Percentiles rank a stretch among this genome's conserved stretches.
phyloP scores from a whole-genome alignment of 2,113 vertebrate genomes.

The Oryzias curvinotus region DNA sequence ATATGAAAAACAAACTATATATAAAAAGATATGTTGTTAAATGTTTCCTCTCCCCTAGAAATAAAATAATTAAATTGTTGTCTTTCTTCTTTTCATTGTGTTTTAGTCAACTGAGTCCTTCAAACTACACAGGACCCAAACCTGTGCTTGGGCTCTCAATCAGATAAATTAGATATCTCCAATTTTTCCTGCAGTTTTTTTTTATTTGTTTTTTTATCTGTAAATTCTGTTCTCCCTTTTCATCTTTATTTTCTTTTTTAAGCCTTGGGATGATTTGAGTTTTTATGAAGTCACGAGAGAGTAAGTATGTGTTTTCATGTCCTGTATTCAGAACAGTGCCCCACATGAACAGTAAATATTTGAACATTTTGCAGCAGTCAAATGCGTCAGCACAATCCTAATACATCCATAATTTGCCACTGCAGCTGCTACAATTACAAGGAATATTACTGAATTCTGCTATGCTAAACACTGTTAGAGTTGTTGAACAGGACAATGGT shows the following conservation, averaged over 20 bases:
- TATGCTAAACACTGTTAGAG: constrained; percentile 54
- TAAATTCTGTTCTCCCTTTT: not conserved
- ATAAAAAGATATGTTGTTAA: no score
- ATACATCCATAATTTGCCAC: constrained; percentile 42
- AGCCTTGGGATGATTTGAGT: not conserved
- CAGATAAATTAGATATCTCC: no score
- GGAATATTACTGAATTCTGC: constrained; percentile 62
- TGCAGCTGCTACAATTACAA: constrained; percentile 51
- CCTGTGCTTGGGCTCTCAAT: no score
- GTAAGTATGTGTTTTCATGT: not conserved
- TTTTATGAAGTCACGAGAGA: not conserved
- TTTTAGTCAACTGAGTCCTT: no score
- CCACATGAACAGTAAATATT: constrained; percentile 12
- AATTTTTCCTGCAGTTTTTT: no score
- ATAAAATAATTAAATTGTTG: no score
- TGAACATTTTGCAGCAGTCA: constrained; percentile 16
- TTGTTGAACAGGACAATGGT: constrained; percentile 66
- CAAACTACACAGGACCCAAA: no score
- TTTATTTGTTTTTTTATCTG: no score
- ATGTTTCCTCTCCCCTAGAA: no score
- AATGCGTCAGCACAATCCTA: constrained; percentile 30
- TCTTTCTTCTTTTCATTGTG: no score
- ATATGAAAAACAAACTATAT: no score
- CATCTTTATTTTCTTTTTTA: not conserved
- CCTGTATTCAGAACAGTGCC: not conserved